A percentile compares a stretch with the other conserved stretches of the same genome.
Evolutionary conservation across 2,113 vertebrate genomes (phyloP).

Genomic region (Kryptolebias marmoratus): DNA sequence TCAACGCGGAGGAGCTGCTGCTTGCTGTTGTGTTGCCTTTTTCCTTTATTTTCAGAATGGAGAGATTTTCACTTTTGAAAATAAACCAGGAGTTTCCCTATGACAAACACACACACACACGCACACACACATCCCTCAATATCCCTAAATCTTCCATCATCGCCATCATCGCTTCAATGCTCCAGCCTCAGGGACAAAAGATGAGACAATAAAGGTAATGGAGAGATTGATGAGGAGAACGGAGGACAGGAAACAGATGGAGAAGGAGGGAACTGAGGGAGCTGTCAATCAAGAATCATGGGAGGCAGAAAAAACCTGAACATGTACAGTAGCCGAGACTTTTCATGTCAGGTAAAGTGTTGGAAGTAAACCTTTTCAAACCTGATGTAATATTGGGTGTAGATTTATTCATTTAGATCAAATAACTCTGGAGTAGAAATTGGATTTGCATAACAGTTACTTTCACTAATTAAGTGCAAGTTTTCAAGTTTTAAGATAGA

Average conservation of each 20-base stretch:
- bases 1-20: not conserved
- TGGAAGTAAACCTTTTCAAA: too few species aligned
- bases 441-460: too few species aligned
- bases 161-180: constrained; percentile 28
- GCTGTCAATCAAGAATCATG: constrained; percentile 38
- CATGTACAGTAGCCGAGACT: not conserved
- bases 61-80: constrained; percentile 20
- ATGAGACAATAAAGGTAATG: constrained; percentile 54
- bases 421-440: too few species aligned
- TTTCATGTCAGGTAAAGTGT: not conserved
- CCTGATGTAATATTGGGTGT: too few species aligned
- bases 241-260: constrained; percentile 34
- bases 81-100: constrained; percentile 13
- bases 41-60: not conserved
- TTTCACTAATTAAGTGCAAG: too few species aligned
- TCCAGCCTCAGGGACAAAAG: constrained; percentile 28
- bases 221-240: constrained; percentile 49
- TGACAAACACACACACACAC: constrained; percentile 7
- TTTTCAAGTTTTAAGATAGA: too few species aligned
- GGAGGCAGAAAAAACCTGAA: constrained; percentile 18
- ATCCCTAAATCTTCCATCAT: not conserved
- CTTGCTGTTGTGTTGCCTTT: constrained; percentile 1
- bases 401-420: too few species aligned
- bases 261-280: constrained; percentile 33
- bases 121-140: constrained; percentile 10